Base-by-base conservation (phyloP, 2,888 invertebrate genomes). In the Drosophila acutilabella region DNA sequence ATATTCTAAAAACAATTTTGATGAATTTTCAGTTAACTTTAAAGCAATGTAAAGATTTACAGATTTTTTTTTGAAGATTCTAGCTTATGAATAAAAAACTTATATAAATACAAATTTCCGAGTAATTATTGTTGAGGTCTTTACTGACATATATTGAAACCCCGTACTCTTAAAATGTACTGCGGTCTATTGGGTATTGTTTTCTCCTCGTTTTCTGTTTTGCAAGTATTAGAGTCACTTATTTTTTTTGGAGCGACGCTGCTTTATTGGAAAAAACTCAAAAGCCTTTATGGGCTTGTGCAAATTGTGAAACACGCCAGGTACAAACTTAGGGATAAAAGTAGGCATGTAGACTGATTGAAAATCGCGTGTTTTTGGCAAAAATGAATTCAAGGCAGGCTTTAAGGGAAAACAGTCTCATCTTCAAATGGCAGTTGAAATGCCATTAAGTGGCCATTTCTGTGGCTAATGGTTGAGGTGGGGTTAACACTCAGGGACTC, bases 371-470 rank as follows among this genome's bases (percentile, higher is more conserved):
- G 44, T 33, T 40, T 38, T 36, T 42, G 14, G 23, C 18, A 23
- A 23, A 44, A 13, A 8, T 13, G 36, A 44, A 51, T 68, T 73
- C 53, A 69, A 36, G 58, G 38, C 26, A 23, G 14, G 33, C 59
- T 64, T 58, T 30, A 69, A 74, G 68, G n/a, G 69, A 8, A 36
- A 36, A 41, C 54, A 30, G 53, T 41, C 47, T 45, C 59, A 14
- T 18, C 48, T 42, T 23, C 50, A 41, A 40, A 44, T 38, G 20
- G 41, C 47, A 52, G 52, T 47, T 53, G 18, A 53, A 51, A 58
- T 76, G 74, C 65, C 66, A 56, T 77, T 79, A 68, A 77, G 68
- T 75, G 73, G 74, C 74, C 47, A 74, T 80, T 71, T 64, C 71
- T 80, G 80, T 54, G 40, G 65, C 65, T 77, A 80, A 77, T 74